Conservation (phyloP, 2,113 vertebrate genomes). For the Symphodus melops region DNA sequence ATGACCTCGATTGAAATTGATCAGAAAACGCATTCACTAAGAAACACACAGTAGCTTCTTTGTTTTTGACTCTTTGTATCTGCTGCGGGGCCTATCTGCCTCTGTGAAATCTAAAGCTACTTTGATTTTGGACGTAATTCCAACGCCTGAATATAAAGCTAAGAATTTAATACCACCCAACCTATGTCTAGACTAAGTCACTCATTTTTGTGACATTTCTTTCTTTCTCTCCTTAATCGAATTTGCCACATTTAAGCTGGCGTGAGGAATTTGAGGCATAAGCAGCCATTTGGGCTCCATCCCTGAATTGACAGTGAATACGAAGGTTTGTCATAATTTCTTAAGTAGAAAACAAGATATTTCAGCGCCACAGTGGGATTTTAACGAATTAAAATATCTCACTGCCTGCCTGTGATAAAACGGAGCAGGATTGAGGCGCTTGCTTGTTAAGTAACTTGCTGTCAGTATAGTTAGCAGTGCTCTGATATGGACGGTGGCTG, state of each 20-base stretch:
- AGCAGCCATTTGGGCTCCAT: constrained; percentile 74
- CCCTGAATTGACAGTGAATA: constrained; percentile 70
- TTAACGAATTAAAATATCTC: constrained; percentile 81
- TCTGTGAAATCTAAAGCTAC: constrained; percentile 39
- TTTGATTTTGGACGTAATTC: constrained; percentile 60
- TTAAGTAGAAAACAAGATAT: constrained; percentile 81
- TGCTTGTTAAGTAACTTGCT: constrained; percentile 84
- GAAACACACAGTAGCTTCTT: constrained; percentile 46
- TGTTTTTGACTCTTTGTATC: constrained; percentile 70
- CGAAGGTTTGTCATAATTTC: constrained; percentile 76
- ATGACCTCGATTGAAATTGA: constrained; percentile 75
- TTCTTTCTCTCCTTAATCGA: constrained; percentile 78
- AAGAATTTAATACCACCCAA: constrained; percentile 72
- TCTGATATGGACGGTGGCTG: constrained; percentile 85
- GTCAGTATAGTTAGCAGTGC: constrained; percentile 86
- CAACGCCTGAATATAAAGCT: constrained; percentile 60
- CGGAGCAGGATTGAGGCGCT: constrained; percentile 71
- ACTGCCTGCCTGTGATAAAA: constrained; percentile 77
- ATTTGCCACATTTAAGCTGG: constrained; percentile 78
- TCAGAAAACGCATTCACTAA: constrained; percentile 65
- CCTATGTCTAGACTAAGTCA: constrained; percentile 74
- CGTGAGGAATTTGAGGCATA: constrained; percentile 69
- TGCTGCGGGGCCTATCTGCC: constrained; percentile 30
- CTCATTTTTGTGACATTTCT: constrained; percentile 66
- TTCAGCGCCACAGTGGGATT: constrained; percentile 76